A percentile compares a stretch with the other conserved stretches of the same genome.
Evolutionary conservation across 1,140 invertebrate species (phyloP).

Genomic region (Drosophila carrolli): DNA sequence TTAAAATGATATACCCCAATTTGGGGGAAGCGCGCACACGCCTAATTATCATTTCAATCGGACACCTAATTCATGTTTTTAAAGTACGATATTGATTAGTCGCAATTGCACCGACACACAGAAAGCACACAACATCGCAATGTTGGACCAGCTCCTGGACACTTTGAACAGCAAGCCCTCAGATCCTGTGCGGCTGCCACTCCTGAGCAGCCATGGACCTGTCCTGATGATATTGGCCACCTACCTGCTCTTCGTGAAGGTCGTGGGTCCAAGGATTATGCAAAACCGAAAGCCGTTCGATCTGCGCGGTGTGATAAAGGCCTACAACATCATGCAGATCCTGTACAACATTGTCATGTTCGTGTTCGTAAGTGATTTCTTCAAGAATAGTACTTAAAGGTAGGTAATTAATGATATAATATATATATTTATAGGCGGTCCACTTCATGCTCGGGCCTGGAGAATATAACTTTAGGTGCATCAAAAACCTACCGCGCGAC

Average conservation of each 20-base stretch:
- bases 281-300: constrained; percentile 91
- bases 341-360: constrained; percentile 41
- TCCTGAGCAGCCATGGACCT: constrained; percentile 90
- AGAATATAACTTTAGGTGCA: constrained; percentile 37
- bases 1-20: too few relatives aligned
- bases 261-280: constrained; percentile 91
- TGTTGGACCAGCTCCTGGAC: constrained; percentile 33
- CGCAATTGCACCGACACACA: neutral
- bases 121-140: constrained; percentile 10
- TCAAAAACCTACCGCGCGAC: constrained; percentile 30
- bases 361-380: constrained; percentile 13
- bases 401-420: too few relatives aligned
- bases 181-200: constrained; percentile 82
- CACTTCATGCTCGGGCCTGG: constrained; percentile 27
- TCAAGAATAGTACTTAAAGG: neutral
- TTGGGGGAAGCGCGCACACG: neutral
- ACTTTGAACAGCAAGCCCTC: constrained; percentile 12
- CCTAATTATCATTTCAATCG: constrained; percentile 12
- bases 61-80: neutral
- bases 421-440: constrained; percentile 1
- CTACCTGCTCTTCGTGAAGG: constrained; percentile 89
- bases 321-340: constrained; percentile 92
- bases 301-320: constrained; percentile 88
- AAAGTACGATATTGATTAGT: constrained; percentile 5
- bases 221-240: constrained; percentile 88